phyloP scores from a whole-genome alignment of 2,888 invertebrate species.

The Onchidella celtica region DNA sequence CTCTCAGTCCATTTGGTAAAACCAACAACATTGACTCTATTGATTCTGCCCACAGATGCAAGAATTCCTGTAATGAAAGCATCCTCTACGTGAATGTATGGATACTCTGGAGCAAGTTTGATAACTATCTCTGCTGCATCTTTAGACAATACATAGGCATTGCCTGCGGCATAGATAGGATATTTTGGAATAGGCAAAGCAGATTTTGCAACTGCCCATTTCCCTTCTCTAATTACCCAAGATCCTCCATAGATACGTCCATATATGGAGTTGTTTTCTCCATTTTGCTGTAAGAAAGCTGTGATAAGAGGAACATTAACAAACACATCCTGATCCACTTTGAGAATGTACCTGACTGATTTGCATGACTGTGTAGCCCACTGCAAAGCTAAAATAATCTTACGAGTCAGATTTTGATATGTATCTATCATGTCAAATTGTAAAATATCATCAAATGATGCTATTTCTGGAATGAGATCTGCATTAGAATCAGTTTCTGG shows the following conservation, averaged over 20 bases:
- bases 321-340: slow-evolving; percentile 46
- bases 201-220: slow-evolving; percentile 33
- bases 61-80: slow-evolving; percentile 47
- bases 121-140: slow-evolving; percentile 28
- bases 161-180: slow-evolving; percentile 43
- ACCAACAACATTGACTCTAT: slow-evolving; percentile 32
- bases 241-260: slow-evolving; percentile 29
- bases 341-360: slow-evolving; percentile 13
- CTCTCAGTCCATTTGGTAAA: slow-evolving; percentile 37
- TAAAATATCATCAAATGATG: slow-evolving; percentile 32
- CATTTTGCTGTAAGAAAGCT: slow-evolving; percentile 30
- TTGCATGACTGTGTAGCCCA: slow-evolving; percentile 1
- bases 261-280: slow-evolving; percentile 38
- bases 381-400: slow-evolving; percentile 25
- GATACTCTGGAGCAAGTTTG: slow-evolving; percentile 21
- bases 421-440: slow-evolving; percentile 43
- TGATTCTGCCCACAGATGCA: slow-evolving; percentile 27
- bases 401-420: slow-evolving; percentile 40
- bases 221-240: slow-evolving; percentile 27
- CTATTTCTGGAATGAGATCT: slow-evolving; percentile 8
- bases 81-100: slow-evolving; percentile 42
- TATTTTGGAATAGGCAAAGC: slow-evolving; percentile 26
- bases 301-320: slow-evolving; percentile 38
- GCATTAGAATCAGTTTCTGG: not conserved
- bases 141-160: slow-evolving; percentile 30